Conservation (phyloP, 2,797 vertebrate genomes). For the Zenarchopterus dispar region DNA sequence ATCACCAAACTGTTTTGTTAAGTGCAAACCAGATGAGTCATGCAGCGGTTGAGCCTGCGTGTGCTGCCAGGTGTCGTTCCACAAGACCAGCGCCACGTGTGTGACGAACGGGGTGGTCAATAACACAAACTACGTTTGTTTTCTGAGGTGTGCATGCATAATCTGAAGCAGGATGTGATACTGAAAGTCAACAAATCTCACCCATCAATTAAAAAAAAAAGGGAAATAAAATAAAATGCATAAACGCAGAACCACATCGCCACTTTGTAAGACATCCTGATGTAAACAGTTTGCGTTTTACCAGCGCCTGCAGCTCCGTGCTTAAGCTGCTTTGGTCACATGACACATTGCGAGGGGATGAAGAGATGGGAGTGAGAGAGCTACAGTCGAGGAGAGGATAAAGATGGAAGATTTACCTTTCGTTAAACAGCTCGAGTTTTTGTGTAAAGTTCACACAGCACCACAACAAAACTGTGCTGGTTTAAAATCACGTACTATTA, state of each 20-base stretch:
- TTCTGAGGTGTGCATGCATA: constrained; percentile 4
- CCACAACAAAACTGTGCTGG: constrained; percentile 29
- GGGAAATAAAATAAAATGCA: not conserved
- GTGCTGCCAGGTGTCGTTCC: constrained; percentile 17
- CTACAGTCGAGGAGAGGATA: not conserved
- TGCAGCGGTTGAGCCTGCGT: constrained; percentile 15
- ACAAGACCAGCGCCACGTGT: constrained; percentile 40
- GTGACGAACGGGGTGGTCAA: constrained; percentile 33
- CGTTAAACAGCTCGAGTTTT: constrained; percentile 20
- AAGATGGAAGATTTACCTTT: constrained; percentile 33
- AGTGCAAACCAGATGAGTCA: constrained; percentile 47
- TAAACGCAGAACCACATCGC: not conserved
- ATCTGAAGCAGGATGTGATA: constrained; percentile 18
- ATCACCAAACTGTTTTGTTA: constrained; percentile 18
- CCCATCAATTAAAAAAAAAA: not conserved
- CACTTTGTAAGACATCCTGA: not conserved
- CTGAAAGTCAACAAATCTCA: constrained; percentile 10
- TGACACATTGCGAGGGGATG: constrained; percentile 21
- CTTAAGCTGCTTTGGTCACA: constrained; percentile 53
- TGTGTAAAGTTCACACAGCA: constrained; percentile 19
- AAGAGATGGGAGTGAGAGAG: constrained; percentile 3
- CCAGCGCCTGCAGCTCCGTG: constrained; percentile 1
- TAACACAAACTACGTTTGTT: not conserved
- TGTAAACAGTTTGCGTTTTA: not conserved
- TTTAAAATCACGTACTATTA: constrained; percentile 39